Evolutionary conservation across 2,888 invertebrate genomes (phyloP).

Genomic region (Lycia hirtaria): DNA sequence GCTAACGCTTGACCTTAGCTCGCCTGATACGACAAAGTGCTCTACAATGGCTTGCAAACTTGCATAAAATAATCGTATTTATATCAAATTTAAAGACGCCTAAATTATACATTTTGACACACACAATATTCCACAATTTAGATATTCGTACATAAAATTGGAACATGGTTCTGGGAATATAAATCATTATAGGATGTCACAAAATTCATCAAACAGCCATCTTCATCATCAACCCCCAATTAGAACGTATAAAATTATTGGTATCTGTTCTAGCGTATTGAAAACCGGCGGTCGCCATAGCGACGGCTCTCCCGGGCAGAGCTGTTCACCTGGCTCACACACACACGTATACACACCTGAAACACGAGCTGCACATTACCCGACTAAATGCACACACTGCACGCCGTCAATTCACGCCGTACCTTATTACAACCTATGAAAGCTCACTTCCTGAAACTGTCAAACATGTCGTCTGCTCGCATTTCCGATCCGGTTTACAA

Average conservation of each 20-base stretch:
- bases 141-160: neutral
- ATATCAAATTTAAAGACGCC: no score
- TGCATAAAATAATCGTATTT: no score
- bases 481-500: constrained; percentile 51
- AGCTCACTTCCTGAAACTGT: constrained; percentile 41
- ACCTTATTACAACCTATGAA: constrained; percentile 56
- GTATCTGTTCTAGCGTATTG: constrained; percentile 50
- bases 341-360: constrained; percentile 53
- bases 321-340: constrained; percentile 72
- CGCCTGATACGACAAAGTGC: no score
- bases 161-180: no score
- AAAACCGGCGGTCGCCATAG: constrained; percentile 70
- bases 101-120: no score
- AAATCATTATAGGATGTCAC: no score
- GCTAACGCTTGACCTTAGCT: no score
- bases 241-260: constrained; percentile 26
- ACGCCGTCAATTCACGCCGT: constrained; percentile 44
- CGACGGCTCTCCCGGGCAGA: constrained; percentile 70
- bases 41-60: no score
- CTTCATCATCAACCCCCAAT: constrained; percentile 17
- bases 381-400: constrained; percentile 63
- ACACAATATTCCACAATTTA: no score
- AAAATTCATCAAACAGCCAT: constrained; percentile 16
- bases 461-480: constrained; percentile 38
- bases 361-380: constrained; percentile 56